Conservation (phyloP, 2,888 invertebrate genomes). For the Pegoplata infirma region DNA sequence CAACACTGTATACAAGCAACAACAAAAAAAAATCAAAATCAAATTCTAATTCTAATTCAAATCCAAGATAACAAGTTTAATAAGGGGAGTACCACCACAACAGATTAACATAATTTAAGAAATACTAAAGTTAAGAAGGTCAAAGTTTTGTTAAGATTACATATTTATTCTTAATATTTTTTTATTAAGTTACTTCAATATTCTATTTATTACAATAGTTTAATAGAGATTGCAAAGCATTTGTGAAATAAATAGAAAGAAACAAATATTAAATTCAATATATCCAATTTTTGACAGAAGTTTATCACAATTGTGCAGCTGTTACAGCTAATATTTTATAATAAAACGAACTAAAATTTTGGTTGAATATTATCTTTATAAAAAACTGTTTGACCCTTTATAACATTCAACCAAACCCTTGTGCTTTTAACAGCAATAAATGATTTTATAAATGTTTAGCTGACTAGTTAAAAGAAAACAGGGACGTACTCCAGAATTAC, state of each 20-base stretch:
- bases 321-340: background rate
- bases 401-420: background rate
- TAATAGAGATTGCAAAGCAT: too few relatives aligned
- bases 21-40: too few relatives aligned
- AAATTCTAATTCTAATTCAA: too few relatives aligned
- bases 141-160: background rate
- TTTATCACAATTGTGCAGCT: constrained; percentile 31
- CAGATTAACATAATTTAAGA: constrained; percentile 31
- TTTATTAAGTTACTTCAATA: background rate
- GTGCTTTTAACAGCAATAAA: too few relatives aligned
- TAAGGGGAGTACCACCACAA: background rate
- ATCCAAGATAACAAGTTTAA: background rate
- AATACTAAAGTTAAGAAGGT: constrained; percentile 14
- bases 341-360: constrained; percentile 1
- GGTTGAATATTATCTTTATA: constrained; percentile 23
- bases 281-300: constrained; percentile 13
- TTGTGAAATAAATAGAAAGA: background rate
- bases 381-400: constrained; percentile 25
- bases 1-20: too few relatives aligned
- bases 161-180: background rate
- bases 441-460: too few relatives aligned
- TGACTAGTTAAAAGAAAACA: too few relatives aligned
- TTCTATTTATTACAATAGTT: too few relatives aligned
- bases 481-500: too few relatives aligned
- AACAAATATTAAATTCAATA: constrained; percentile 19